These are phyloP conservation scores for Petrolisthes cinctipes DNA, from an alignment of 2,888 invertebrate genomes.

Conservation along the genomic window DNA sequence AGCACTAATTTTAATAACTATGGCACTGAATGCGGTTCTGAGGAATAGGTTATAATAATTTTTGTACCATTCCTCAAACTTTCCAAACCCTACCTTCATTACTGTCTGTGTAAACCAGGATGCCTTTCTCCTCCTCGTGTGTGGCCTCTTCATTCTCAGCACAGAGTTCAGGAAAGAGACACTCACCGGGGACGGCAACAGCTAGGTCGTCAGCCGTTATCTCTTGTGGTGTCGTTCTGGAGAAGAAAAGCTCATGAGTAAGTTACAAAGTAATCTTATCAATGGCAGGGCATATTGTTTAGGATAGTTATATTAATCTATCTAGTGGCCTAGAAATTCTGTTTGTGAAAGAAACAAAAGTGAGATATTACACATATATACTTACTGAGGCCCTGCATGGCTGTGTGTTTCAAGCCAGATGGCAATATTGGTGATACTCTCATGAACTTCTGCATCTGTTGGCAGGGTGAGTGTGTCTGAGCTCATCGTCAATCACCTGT, in stretches of 20 bases:
- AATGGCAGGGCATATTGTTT: neutral
- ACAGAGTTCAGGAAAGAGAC: slow-evolving; percentile 60
- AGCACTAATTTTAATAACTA: too few relatives aligned
- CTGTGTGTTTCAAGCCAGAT: slow-evolving; percentile 60
- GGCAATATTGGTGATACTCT: slow-evolving; percentile 64
- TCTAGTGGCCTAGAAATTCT: neutral
- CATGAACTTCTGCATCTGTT: slow-evolving; percentile 54
- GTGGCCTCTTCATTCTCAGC: slow-evolving; percentile 64
- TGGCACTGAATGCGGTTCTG: too few relatives aligned
- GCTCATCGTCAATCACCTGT: slow-evolving; percentile 52
- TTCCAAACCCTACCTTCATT: slow-evolving; percentile 49
- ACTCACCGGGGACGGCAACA: slow-evolving; percentile 64
- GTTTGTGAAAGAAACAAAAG: neutral
- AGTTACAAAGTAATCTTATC: neutral
- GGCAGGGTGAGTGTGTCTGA: slow-evolving; percentile 51
- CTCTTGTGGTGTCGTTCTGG: slow-evolving; percentile 54
- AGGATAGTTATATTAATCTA: neutral
- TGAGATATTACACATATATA: slow-evolving; percentile 1
- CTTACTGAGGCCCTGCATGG: slow-evolving; percentile 63
- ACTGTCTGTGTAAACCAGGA: slow-evolving; percentile 63
- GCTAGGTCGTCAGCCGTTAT: slow-evolving; percentile 59
- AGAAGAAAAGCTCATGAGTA: neutral
- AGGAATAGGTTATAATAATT: too few relatives aligned
- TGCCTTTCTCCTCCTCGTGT: slow-evolving; percentile 63
- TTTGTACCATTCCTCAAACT: too few relatives aligned